Conservation (phyloP, 2,113 vertebrate species). For the Mustela nigripes region DNA sequence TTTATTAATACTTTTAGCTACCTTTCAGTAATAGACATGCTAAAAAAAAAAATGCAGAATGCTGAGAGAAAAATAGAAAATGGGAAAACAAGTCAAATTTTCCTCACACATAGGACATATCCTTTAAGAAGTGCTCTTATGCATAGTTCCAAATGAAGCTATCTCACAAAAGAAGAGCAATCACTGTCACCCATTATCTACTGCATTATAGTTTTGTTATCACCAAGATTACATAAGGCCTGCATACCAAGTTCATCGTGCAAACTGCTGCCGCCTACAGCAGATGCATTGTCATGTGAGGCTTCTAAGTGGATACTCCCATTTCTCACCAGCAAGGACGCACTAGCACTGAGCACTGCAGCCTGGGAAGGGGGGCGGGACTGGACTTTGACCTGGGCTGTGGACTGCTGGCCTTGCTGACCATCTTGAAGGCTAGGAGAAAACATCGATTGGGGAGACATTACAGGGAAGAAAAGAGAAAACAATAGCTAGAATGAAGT, state of each 20-base stretch:
- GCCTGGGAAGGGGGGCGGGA: slow-evolving; percentile 96
- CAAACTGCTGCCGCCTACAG: slow-evolving; percentile 96
- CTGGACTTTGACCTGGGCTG: slow-evolving; percentile 95
- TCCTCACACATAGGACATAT: slow-evolving; percentile 51
- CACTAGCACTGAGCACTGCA: slow-evolving; percentile 96
- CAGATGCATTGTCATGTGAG: slow-evolving; percentile 96
- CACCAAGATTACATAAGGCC: slow-evolving; percentile 90
- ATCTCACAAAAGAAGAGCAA: slow-evolving; percentile 69
- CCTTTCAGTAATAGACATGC: not conserved
- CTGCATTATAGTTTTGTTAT: slow-evolving; percentile 83
- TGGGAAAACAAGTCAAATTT: not conserved
- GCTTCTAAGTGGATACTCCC: slow-evolving; percentile 98
- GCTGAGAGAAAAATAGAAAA: slow-evolving; percentile 64
- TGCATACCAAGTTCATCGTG: slow-evolving; percentile 98
- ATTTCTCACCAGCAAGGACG: slow-evolving; percentile 99
- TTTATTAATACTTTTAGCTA: not conserved
- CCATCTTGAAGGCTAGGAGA: slow-evolving; percentile 98
- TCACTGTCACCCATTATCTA: slow-evolving; percentile 79
- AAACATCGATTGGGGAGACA: slow-evolving; percentile 89
- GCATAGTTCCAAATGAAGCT: slow-evolving; percentile 73
- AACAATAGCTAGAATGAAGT: slow-evolving; percentile 84
- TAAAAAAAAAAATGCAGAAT: slow-evolving; percentile 64
- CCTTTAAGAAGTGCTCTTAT: not conserved
- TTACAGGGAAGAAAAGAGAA: slow-evolving; percentile 88
- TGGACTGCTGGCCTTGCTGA: slow-evolving; percentile 97